Base-by-base conservation (phyloP, 2,888 invertebrate genomes). In the Pyrochroa serraticornis region DNA sequence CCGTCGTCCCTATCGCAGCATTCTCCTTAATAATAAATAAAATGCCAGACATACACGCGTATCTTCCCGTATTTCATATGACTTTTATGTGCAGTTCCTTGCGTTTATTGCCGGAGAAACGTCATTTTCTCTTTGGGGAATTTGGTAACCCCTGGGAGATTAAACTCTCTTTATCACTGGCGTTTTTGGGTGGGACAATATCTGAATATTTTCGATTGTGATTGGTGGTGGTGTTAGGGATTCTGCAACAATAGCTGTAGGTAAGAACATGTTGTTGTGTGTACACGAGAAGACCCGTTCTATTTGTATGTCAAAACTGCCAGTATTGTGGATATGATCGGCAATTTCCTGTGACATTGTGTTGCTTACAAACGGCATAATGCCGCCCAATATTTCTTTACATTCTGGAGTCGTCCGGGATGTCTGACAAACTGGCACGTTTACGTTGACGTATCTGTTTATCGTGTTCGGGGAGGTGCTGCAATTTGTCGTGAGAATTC, bases 331-430 rank as follows among this genome's bases (percentile, higher is more conserved):
- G 46, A 63, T 60, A 60, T 63, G 62, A 65, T 63, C 60, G 58
- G 45, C 56, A 54, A 58, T 59, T 65, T 63, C 63, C 65, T 63
- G 52, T 52, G 50, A 39, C 49, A 61, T 63, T 62, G 61, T 63
- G 46, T 47, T 7, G 31, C 35, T 39, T n/a, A 10, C 36, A 54
- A 63, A 65, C 62, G 60, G 39, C 55, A 59, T 60, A 57, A 59
- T 58, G 39, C 57, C 48, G 45, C 22, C 41, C 14, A 31, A 10
- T 32, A 39, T 45, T 53, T 46, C 36, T 37, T 9, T 46, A 46
- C 53, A 53, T 41, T 10, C 8, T 37, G 47, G 12, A 36, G 7
- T 9, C 36, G 32, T 41, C 39, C 39, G 14, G 38, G 13, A 14
- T 32, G 31, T 10, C 10, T 9, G 10, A 37, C 14, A 37, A 47